These are phyloP conservation scores for Xyrauchen texanus DNA, from an alignment of 2,113 vertebrate genomes.

Conservation along the genomic window DNA sequence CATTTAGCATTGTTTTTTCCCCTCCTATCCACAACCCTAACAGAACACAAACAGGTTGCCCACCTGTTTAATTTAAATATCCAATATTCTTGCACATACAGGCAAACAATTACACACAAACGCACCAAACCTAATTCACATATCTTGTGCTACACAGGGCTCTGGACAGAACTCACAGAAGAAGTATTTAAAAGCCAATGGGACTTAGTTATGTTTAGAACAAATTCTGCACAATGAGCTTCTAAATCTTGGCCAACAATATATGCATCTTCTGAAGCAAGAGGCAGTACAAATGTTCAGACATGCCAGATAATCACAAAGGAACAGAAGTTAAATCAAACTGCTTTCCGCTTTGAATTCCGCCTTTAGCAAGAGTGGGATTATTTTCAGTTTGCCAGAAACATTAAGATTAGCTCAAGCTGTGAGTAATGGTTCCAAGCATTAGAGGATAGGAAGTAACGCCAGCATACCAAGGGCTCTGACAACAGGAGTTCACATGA, in stretches of 20 bases:
- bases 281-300: conserved; percentile 4
- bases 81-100: neutral
- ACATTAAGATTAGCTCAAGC: conserved; percentile 49
- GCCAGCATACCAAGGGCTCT: neutral
- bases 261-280: conserved; percentile 5
- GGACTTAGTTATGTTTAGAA: conserved; percentile 12
- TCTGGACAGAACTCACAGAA: neutral
- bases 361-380: conserved; percentile 47
- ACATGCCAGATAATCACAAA: neutral
- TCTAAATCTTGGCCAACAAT: conserved; percentile 12
- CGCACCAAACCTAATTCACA: neutral
- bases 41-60: too few relatives aligned
- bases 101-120: neutral
- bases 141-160: neutral
- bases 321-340: conserved; percentile 40
- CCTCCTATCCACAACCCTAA: too few relatives aligned
- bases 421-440: conserved; percentile 44
- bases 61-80: too few relatives aligned
- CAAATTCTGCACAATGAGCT: conserved; percentile 6
- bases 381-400: conserved; percentile 46
- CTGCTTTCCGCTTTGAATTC: conserved; percentile 30
- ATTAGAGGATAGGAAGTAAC: conserved; percentile 36
- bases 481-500: conserved; percentile 14
- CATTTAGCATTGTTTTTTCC: too few relatives aligned
- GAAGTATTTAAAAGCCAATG: conserved; percentile 11